These are phyloP conservation scores for Ditula angustiorana DNA, from an alignment of 2,888 invertebrate genomes.

Conservation along the genomic window DNA sequence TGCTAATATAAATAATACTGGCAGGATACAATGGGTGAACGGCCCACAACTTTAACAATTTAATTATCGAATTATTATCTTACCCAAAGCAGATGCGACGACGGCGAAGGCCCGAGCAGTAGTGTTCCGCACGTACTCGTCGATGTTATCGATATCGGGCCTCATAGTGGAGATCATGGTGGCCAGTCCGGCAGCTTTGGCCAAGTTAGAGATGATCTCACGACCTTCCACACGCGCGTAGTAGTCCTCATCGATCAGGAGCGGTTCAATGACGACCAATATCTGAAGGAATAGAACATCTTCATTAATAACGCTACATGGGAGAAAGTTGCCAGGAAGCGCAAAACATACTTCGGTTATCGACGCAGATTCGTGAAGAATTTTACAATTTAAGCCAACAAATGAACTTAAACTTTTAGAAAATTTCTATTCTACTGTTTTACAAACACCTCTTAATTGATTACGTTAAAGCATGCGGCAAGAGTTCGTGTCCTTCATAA, in stretches of 20 bases:
- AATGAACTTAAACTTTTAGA: too few relatives aligned
- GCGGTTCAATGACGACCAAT: conserved; percentile 98
- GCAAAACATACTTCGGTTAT: too few relatives aligned
- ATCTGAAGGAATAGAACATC: conserved; percentile 84
- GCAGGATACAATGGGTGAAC: too few relatives aligned
- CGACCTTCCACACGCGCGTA: conserved; percentile 99
- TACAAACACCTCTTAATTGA: too few relatives aligned
- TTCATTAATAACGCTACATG: background rate
- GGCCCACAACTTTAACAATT: too few relatives aligned
- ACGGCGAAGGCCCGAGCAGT: conserved; percentile 99
- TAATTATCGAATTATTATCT: conserved; percentile 35
- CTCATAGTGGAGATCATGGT: conserved; percentile 99
- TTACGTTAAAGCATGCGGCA: too few relatives aligned
- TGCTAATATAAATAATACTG: too few relatives aligned
- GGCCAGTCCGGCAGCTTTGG: conserved; percentile 99
- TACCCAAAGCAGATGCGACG: conserved; percentile 98
- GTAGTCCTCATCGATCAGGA: conserved; percentile 99
- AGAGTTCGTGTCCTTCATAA: too few relatives aligned
- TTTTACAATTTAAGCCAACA: too few relatives aligned
- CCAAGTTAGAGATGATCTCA: conserved; percentile 99
- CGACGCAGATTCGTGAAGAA: too few relatives aligned
- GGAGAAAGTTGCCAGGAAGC: too few relatives aligned
- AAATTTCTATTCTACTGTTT: too few relatives aligned
- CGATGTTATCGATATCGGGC: conserved; percentile 99
- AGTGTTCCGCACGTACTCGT: conserved; percentile 99